Evolutionary conservation across 2,113 vertebrate genomes (phyloP).

Genomic region (Bubalus kerabau): DNA sequence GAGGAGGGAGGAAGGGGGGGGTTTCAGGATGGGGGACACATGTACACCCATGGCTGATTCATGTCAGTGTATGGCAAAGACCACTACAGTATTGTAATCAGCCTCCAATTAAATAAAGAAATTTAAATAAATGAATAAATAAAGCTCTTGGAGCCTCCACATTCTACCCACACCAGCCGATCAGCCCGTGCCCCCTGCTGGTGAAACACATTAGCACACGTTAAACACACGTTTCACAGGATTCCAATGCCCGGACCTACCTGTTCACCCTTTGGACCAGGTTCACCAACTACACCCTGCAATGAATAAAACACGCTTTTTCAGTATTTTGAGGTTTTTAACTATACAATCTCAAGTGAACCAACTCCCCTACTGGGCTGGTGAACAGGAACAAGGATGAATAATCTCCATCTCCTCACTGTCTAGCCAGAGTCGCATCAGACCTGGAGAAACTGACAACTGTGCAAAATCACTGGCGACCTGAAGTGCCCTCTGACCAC

Average conservation of each 20-base stretch:
- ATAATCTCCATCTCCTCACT: background rate
- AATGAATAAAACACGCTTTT: slow-evolving; percentile 3
- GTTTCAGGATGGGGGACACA: background rate
- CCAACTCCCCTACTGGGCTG: background rate
- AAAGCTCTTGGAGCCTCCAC: background rate
- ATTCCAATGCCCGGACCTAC: slow-evolving; percentile 75
- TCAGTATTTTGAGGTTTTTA: slow-evolving; percentile 38
- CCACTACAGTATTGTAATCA: background rate
- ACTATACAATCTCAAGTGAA: background rate
- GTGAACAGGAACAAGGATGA: background rate
- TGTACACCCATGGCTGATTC: background rate
- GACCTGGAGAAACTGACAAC: background rate
- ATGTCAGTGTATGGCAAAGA: background rate
- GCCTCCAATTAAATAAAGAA: background rate
- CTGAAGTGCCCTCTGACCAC: background rate
- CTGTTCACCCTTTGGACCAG: slow-evolving; percentile 93
- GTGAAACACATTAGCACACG: background rate
- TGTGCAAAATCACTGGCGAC: background rate
- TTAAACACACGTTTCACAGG: background rate
- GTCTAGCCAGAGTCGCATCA: background rate
- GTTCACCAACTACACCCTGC: slow-evolving; percentile 90
- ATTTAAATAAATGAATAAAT: background rate
- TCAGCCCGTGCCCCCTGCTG: background rate
- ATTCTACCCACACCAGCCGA: background rate
- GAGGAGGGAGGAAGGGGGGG: background rate